Base-by-base conservation (phyloP, 2,113 vertebrate genomes). In the Nycticryphes semicollaris region DNA sequence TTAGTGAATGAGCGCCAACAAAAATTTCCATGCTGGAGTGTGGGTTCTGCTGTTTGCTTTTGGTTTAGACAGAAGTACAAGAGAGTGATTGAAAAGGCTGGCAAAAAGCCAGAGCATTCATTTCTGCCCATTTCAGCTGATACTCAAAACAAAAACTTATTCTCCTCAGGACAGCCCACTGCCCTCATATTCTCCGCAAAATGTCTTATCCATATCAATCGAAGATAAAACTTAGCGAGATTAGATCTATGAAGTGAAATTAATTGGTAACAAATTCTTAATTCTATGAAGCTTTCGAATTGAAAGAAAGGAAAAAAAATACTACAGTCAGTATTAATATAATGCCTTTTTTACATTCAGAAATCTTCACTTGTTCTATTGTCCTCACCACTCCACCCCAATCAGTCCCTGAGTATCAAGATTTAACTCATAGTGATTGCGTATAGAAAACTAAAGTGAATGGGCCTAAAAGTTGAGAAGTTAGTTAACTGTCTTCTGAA, bases 1-100 rank as follows among this genome's bases (percentile, higher is more conserved):
- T 99, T 95, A 96, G 98, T 97, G 77, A 57, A 45, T 0, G 23
- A 22, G 23, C 2, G 3, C 22, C 53, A 47, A 18, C 7, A 41
- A 13, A 47, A 73, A 25, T 28, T 39, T 28, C 5, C 2, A 0
- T 73, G 35, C 19, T 72, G 45, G 22, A 68, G 41, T 1, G 4
- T 59, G 41, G 41, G 10, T 60, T 43, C 7, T 25, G 19, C 20
- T 56, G 7, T 43, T 73, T 33, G 68, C n/a, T 67, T 86, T 78
- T 37, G 25, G 10, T 74, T 68, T 48, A 60, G 35, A 56, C 17
- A 25, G 14, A 68, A 69, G 47, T 67, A 23, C 10, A 43, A 60
- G 24, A 35, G 14, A 59, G 24, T 14, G 47, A 48, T 35, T 69
- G 82, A 68, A 76, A 68, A 79, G 18, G 10, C 37, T 25, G 3